Conservation (phyloP, 2,888 invertebrate species). For the Hyalella azteca region DNA sequence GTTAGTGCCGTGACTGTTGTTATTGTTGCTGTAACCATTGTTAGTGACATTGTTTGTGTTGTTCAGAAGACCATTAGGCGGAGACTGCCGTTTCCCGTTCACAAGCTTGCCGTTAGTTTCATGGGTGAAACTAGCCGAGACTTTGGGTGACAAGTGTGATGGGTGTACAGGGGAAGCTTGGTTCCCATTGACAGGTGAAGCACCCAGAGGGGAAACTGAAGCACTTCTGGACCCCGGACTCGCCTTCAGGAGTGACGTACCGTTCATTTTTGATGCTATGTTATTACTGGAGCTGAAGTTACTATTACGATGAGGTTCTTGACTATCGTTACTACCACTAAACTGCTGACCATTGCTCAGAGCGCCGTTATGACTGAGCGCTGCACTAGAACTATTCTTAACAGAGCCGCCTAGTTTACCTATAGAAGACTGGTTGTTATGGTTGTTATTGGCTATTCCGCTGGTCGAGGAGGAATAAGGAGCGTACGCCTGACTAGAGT, state of each 20-base stretch:
- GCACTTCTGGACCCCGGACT: slow-evolving; percentile 18
- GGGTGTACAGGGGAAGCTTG: not conserved
- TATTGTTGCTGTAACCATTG: too few species aligned
- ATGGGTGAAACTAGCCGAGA: not conserved
- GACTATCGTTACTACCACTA: slow-evolving; percentile 19
- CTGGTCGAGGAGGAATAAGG: slow-evolving; percentile 9
- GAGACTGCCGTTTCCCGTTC: slow-evolving; percentile 26
- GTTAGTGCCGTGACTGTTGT: too few species aligned
- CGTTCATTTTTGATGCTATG: not conserved
- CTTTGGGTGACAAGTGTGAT: not conserved
- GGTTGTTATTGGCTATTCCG: not conserved
- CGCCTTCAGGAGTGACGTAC: not conserved
- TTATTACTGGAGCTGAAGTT: not conserved
- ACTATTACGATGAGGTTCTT: not conserved
- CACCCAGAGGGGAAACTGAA: slow-evolving; percentile 13
- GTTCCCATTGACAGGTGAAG: not conserved
- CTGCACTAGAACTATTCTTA: slow-evolving; percentile 23
- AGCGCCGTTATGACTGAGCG: slow-evolving; percentile 13
- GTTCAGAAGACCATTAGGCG: not conserved
- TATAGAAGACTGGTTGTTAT: not conserved
- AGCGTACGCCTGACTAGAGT: slow-evolving; percentile 7
- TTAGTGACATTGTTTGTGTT: not conserved
- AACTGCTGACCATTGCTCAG: not conserved
- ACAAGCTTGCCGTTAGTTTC: not conserved
- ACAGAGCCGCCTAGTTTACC: slow-evolving; percentile 27